These are phyloP conservation scores for Acestrorhynchus altus DNA, from an alignment of 2,797 vertebrate species.

Conservation along the genomic window DNA sequence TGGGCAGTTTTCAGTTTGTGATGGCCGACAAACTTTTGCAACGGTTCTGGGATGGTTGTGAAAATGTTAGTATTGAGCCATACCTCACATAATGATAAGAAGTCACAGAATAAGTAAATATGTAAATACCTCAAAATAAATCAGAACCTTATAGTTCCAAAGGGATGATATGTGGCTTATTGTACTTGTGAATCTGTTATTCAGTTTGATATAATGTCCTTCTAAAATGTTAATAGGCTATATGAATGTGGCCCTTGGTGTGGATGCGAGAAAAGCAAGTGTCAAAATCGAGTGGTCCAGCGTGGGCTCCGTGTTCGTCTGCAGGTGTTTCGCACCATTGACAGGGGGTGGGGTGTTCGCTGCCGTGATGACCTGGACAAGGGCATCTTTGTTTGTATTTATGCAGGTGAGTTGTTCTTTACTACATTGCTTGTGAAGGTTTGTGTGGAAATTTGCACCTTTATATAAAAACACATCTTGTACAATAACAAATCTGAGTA, in stretches of 20 bases:
- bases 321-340: conserved; percentile 88
- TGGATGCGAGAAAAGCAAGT: conserved; percentile 80
- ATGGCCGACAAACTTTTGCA: too few relatives aligned
- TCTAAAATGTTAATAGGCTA: conserved; percentile 74
- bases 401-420: conserved; percentile 79
- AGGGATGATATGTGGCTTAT: too few relatives aligned
- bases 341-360: conserved; percentile 90
- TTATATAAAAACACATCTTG: too few relatives aligned
- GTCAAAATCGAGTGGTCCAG: conserved; percentile 94
- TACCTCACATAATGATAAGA: too few relatives aligned
- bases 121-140: too few relatives aligned
- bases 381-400: conserved; percentile 92
- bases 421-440: neutral
- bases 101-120: too few relatives aligned
- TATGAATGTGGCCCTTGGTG: conserved; percentile 92
- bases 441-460: neutral
- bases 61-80: too few relatives aligned
- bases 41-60: too few relatives aligned
- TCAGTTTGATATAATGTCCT: neutral
- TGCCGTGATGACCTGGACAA: conserved; percentile 91
- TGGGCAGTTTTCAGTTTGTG: too few relatives aligned
- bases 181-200: too few relatives aligned
- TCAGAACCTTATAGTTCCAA: too few relatives aligned
- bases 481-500: too few relatives aligned
- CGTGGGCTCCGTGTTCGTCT: conserved; percentile 87